Percentiles rank a stretch among this genome's conserved stretches.
Conservation (phyloP, 2,888 invertebrate species). For the Melinaea menophilus region DNA sequence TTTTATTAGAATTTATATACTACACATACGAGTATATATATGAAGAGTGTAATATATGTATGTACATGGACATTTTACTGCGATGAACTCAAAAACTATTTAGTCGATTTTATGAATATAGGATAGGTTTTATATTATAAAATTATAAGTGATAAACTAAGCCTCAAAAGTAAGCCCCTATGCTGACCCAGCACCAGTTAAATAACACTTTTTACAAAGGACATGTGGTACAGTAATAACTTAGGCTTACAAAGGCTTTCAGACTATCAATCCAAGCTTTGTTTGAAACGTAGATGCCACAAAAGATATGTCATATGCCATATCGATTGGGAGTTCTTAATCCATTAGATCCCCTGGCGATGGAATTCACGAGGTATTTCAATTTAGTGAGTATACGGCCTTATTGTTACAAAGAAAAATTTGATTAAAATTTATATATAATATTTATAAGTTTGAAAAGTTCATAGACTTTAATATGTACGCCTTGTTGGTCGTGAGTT, state of each 20-base stretch:
- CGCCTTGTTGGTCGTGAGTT: background rate
- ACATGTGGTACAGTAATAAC: conserved; percentile 12
- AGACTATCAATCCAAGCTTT: conserved; percentile 10
- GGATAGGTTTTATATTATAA: too few species aligned
- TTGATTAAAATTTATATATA: background rate
- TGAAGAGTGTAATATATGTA: too few species aligned
- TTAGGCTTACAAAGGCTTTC: conserved; percentile 11
- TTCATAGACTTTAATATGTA: background rate
- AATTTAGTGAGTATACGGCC: background rate
- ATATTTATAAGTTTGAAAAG: too few species aligned
- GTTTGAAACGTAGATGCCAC: conserved; percentile 8
- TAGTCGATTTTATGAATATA: too few species aligned
- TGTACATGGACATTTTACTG: too few species aligned
- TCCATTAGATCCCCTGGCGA: conserved; percentile 3
- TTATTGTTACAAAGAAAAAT: background rate
- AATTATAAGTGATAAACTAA: too few species aligned
- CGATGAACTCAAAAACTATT: too few species aligned
- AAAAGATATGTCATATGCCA: conserved; percentile 8
- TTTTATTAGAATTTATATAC: too few species aligned
- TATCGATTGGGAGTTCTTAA: conserved; percentile 8
- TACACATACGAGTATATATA: too few species aligned
- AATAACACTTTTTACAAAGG: too few species aligned
- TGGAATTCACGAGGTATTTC: background rate
- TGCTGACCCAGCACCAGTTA: too few species aligned
- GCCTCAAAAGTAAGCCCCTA: too few species aligned